Percentiles rank a stretch among this genome's conserved stretches.
Evolutionary conservation across 2,888 invertebrate genomes (phyloP).

Genomic region (Hypsopygia costalis): DNA sequence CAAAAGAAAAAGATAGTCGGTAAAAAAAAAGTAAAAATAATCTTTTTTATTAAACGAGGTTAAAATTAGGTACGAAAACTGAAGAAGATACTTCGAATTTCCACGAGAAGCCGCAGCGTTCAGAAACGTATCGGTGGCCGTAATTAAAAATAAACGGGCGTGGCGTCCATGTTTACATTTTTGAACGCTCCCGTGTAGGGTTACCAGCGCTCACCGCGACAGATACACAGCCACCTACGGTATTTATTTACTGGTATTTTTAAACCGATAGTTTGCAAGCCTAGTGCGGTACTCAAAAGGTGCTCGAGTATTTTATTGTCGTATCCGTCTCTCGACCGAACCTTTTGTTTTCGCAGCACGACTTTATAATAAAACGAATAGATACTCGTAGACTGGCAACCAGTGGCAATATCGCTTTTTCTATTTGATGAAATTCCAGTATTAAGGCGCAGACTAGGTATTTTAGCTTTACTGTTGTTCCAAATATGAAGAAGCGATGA

Average conservation of each 20-base stretch:
- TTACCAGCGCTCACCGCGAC: constrained; percentile 13
- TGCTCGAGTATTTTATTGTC: background rate
- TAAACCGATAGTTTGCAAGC: constrained; percentile 8
- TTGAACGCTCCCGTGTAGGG: constrained; percentile 27
- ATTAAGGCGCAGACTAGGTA: no score
- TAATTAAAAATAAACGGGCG: constrained; percentile 46
- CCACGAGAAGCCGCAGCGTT: constrained; percentile 15
- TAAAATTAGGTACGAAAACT: constrained; percentile 6
- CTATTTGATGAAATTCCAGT: no score
- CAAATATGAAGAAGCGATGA: no score
- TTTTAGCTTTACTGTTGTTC: no score
- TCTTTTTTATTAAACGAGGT: no score
- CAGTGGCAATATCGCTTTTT: no score
- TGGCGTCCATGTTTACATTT: constrained; percentile 36
- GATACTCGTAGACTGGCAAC: no score
- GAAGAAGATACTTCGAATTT: constrained; percentile 12
- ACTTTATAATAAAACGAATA: no score
- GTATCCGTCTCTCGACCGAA: background rate
- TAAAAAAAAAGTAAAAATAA: no score
- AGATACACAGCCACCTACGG: constrained; percentile 13
- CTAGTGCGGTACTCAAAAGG: background rate
- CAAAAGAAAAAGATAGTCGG: no score
- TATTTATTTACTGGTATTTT: constrained; percentile 15
- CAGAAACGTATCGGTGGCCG: constrained; percentile 28
- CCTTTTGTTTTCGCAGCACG: no score